Conservation (phyloP, 1,140 invertebrate genomes). For the Dinoponera quadriceps region DNA sequence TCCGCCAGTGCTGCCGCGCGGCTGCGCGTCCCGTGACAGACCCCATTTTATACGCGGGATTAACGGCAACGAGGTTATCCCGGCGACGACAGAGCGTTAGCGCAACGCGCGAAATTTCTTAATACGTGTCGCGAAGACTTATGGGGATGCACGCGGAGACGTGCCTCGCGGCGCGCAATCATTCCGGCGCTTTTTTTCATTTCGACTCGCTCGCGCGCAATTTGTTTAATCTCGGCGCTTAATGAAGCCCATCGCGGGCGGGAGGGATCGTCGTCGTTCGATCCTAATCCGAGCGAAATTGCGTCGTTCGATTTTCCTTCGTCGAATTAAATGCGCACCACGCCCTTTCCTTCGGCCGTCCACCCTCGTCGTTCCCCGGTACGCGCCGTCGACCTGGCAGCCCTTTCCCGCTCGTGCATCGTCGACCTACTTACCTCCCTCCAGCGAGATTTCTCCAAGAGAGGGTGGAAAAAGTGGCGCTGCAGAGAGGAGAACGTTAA, state of each 20-base stretch:
- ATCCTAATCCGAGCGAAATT: slow-evolving; percentile 64
- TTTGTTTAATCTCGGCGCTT: slow-evolving; percentile 63
- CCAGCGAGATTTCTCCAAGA: neutral
- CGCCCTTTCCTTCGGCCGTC: slow-evolving; percentile 27
- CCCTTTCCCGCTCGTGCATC: slow-evolving; percentile 40
- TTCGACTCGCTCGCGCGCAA: slow-evolving; percentile 59
- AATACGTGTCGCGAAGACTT: slow-evolving; percentile 53
- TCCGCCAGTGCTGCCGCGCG: neutral
- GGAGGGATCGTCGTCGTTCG: slow-evolving; percentile 49
- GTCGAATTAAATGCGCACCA: slow-evolving; percentile 36
- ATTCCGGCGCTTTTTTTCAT: slow-evolving; percentile 64
- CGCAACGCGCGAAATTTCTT: slow-evolving; percentile 46
- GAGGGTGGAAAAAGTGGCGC: neutral
- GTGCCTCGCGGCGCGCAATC: slow-evolving; percentile 8
- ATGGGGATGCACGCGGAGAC: slow-evolving; percentile 22
- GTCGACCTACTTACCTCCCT: slow-evolving; percentile 60
- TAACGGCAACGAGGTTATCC: slow-evolving; percentile 54
- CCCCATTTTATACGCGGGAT: slow-evolving; percentile 52
- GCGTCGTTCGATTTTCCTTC: slow-evolving; percentile 53
- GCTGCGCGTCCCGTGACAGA: slow-evolving; percentile 5
- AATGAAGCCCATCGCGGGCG: slow-evolving; percentile 64
- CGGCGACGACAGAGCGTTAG: slow-evolving; percentile 20
- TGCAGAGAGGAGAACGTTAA: slow-evolving; percentile 21
- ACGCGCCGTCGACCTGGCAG: slow-evolving; percentile 12
- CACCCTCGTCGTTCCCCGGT: slow-evolving; percentile 1